Percentiles rank a stretch among this genome's conserved stretches.
Evolutionary conservation across 30 jellyfish, hydroid and myxozoan species (phyloP).

Genomic region (Pseudorhiza aurosa): DNA sequence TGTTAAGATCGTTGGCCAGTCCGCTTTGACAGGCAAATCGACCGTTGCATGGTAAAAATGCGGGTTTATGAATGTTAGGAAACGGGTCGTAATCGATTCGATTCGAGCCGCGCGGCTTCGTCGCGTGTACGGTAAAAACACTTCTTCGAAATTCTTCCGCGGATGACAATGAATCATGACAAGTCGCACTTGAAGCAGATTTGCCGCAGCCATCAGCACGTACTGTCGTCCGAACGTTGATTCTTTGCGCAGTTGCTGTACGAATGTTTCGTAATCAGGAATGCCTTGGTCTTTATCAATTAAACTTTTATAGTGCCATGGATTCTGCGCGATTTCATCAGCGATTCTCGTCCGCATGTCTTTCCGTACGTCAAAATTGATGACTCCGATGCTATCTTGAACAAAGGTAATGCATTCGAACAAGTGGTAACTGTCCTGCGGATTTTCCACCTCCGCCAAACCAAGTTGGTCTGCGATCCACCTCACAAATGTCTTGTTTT

Average conservation of each 20-base stretch:
- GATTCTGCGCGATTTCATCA: constrained; percentile 76
- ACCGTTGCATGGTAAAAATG: constrained; percentile 83
- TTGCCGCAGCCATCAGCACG: constrained; percentile 87
- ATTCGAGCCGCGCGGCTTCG: not conserved
- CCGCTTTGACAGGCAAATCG: constrained; percentile 79
- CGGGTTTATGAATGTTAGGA: constrained; percentile 81
- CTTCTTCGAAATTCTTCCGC: constrained; percentile 68
- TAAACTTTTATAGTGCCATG: constrained; percentile 67
- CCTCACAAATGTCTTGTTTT: constrained; percentile 64
- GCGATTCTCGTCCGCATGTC: constrained; percentile 73
- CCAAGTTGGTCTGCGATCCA: constrained; percentile 85
- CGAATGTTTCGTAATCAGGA: constrained; percentile 67
- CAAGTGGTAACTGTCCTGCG: constrained; percentile 70
- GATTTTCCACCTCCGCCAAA: constrained; percentile 61
- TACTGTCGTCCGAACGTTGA: constrained; percentile 77
- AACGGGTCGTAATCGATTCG: constrained; percentile 45
- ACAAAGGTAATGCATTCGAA: constrained; percentile 64
- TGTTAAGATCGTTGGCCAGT: constrained; percentile 86
- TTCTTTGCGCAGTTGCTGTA: constrained; percentile 46
- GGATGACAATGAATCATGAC: constrained; percentile 85
- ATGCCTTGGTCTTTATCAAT: constrained; percentile 72
- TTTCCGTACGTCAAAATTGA: constrained; percentile 48
- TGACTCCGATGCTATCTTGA: constrained; percentile 62
- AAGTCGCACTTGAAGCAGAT: constrained; percentile 59
- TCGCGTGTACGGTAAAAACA: constrained; percentile 62